Conservation (phyloP, 2,888 invertebrate species). For the Ephialtes manifestator region DNA sequence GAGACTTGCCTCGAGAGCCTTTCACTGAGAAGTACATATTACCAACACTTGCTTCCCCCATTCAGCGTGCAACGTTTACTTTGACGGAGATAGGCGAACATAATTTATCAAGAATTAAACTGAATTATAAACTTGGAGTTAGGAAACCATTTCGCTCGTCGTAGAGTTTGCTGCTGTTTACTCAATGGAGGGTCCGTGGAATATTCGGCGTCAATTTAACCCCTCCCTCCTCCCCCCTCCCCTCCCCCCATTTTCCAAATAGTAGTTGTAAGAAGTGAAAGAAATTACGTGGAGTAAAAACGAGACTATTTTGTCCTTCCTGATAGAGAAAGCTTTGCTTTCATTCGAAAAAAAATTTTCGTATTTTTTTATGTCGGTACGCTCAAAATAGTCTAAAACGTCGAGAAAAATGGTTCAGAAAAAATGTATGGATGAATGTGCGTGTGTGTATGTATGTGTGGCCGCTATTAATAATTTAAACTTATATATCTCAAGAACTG, state of each 20-base stretch:
- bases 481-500: too few species aligned
- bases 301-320: too few species aligned
- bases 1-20: background rate
- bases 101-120: constrained; percentile 34
- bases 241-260: background rate
- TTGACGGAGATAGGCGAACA: constrained; percentile 20
- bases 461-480: too few species aligned
- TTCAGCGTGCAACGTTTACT: background rate
- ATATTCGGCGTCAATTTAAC: background rate
- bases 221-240: background rate
- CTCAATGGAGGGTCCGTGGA: background rate
- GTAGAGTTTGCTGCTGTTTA: background rate
- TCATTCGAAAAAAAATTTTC: too few species aligned
- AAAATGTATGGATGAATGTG: too few species aligned
- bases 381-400: too few species aligned
- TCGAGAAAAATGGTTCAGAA: too few species aligned
- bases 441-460: too few species aligned
- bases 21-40: background rate
- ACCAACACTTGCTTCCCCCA: background rate
- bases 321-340: too few species aligned
- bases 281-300: too few species aligned
- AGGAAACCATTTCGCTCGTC: background rate
- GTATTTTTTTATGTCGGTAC: too few species aligned
- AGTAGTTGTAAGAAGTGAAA: background rate
- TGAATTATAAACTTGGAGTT: constrained; percentile 23